Conservation (phyloP, 2,113 vertebrate genomes). For the Cathartes aura region DNA sequence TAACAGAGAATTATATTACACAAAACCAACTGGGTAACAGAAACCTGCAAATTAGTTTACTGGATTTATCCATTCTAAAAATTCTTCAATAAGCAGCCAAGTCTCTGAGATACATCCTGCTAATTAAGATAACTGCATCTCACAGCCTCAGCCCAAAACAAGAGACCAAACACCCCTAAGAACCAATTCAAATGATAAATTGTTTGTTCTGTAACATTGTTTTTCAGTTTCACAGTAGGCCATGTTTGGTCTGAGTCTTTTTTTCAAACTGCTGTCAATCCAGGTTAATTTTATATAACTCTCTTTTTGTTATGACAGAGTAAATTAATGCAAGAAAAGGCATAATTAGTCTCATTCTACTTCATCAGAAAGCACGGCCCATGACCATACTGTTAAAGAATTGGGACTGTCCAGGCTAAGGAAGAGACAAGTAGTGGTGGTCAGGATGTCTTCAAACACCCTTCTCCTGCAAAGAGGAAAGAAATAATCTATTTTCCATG, state of each 20-base stretch:
- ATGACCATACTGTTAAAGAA: not conserved
- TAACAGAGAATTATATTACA: not conserved
- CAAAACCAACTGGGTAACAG: not conserved
- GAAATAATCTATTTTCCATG: not conserved
- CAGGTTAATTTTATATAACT: not conserved
- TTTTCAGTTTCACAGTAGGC: not conserved
- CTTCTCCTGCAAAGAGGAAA: constrained; percentile 10
- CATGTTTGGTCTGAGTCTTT: not conserved
- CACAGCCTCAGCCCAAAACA: not conserved
- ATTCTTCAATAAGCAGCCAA: not conserved
- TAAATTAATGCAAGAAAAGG: not conserved
- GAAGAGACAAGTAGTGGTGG: constrained; percentile 1
- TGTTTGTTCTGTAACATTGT: not conserved
- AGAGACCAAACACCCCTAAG: not conserved
- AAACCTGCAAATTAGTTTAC: not conserved
- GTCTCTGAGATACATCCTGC: not conserved
- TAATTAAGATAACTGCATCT: not conserved
- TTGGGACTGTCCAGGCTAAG: not conserved
- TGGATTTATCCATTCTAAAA: not conserved
- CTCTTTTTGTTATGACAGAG: not conserved
- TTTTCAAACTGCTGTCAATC: not conserved
- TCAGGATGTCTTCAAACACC: constrained; percentile 22
- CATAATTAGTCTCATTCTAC: not conserved
- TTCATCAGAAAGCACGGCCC: not conserved
- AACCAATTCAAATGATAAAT: not conserved